Conservation (phyloP, 2,888 invertebrate genomes). For the Oeneis ivallda region DNA sequence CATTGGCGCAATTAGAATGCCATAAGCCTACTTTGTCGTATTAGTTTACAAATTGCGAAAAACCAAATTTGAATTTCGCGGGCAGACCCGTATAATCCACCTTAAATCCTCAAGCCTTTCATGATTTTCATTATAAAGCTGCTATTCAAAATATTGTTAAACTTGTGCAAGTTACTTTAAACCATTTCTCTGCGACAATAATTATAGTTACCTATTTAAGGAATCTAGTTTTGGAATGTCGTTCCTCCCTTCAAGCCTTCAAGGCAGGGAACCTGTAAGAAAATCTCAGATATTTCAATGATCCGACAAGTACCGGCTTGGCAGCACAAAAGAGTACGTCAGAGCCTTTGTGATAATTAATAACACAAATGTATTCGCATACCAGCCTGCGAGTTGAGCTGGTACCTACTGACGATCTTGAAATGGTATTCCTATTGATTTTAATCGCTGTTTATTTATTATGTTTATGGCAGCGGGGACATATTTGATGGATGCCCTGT, state of each 20-base stretch:
- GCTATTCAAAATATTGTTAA: no score
- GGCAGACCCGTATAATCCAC: no score
- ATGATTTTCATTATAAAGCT: no score
- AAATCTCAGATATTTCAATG: neutral
- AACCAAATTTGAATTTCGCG: no score
- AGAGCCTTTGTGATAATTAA: constrained; percentile 23
- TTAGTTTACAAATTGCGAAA: no score
- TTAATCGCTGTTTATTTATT: constrained; percentile 22
- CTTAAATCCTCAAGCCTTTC: no score
- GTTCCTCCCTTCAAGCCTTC: neutral
- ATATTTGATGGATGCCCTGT: constrained; percentile 11
- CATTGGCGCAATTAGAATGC: no score
- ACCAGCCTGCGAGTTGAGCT: constrained; percentile 15
- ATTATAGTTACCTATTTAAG: neutral
- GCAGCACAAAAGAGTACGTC: neutral
- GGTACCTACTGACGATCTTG: neutral
- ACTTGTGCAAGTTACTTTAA: no score
- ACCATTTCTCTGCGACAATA: no score
- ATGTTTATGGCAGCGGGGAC: constrained; percentile 7
- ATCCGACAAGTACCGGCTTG: neutral
- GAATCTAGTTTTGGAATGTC: neutral
- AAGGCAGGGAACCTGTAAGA: neutral
- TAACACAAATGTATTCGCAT: constrained; percentile 34
- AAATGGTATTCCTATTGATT: constrained; percentile 20
- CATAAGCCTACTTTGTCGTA: no score